Base-by-base conservation (phyloP, 2,113 vertebrate genomes). In the Holacanthus passer region DNA sequence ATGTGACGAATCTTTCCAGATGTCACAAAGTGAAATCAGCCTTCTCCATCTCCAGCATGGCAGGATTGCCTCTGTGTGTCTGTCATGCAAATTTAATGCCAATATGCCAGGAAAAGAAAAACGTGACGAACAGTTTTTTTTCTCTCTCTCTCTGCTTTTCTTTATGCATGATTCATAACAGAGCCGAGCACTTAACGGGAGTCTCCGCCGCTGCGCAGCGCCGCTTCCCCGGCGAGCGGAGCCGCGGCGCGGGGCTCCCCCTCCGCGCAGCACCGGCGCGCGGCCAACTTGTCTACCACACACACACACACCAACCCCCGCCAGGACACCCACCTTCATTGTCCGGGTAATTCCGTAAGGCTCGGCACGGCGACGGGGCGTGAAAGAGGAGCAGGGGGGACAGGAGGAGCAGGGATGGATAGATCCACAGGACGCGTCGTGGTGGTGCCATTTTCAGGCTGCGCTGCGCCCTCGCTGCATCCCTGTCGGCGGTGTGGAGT, bases 381-480 rank as follows among this genome's bases (percentile, higher is more conserved):
- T 87, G 85, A 56, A 93, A 91, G 79, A 95, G 52, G n/a, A 95
- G 89, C 53, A 91, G 87, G 75, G 74, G 81, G 66, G 77, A 53
- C 52, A 87, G 83, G 78, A 92, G 82, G 82, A 70, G 67, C 68
- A 94, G 85, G 83, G 90, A 93, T 60, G 91, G 93, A 93, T 95
- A 96, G 91, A 96, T 96, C 95, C 95, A 95, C 90, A 84, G 91
- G 84, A 92, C 87, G 92, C 92, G 90, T 86, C 92, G 90, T 86
- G 88, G 85, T 89, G 90, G 92, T 94, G 93, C 95, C 95, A 95
- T 96, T 89, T 93, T 96, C 95, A 95, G 95, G 95, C 94, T 94
- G 94, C 94, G 91, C 94, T 89, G 89, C 92, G 94, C 89, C 92
- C 93, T 92, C 93, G 94, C 94, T 93, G 95, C 95, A 96, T 96